A percentile compares a stretch with the other conserved stretches of the same genome.
phyloP scores from a whole-genome alignment of 2,797 vertebrate genomes.

The Bucorvus abyssinicus region DNA sequence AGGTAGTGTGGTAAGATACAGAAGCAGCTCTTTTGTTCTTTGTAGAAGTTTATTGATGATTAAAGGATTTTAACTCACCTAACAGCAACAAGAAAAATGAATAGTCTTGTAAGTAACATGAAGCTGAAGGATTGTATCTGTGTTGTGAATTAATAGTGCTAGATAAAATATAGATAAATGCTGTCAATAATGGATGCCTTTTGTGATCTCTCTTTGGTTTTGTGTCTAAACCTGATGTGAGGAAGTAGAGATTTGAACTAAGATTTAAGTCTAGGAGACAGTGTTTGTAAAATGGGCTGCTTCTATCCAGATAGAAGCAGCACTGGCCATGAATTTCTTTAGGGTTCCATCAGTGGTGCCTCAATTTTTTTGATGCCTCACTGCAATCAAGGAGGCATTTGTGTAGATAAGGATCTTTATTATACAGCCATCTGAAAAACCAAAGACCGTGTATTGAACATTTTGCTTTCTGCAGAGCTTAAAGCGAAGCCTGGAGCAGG shows the following conservation, averaged over 20 bases:
- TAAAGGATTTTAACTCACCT: conserved; percentile 1
- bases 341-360: neutral
- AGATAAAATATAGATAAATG: conserved; percentile 48
- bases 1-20: neutral
- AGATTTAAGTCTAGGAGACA: neutral
- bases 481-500: conserved; percentile 98
- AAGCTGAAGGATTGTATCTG: conserved; percentile 39
- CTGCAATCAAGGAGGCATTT: conserved; percentile 42
- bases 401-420: conserved; percentile 55
- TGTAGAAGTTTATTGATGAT: neutral
- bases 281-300: neutral
- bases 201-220: conserved; percentile 28
- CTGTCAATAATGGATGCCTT: conserved; percentile 52
- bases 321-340: neutral
- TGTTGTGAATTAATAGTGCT: conserved; percentile 24
- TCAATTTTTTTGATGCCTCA: neutral
- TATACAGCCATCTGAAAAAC: conserved; percentile 12
- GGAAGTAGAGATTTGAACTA: neutral
- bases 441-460: conserved; percentile 70
- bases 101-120: neutral
- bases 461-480: conserved; percentile 88
- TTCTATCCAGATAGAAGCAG: conserved; percentile 42
- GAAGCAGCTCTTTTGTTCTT: neutral
- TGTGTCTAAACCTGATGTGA: neutral
- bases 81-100: conserved; percentile 29